phyloP scores from a whole-genome alignment of 2,113 vertebrate species.

The Oplegnathus fasciatus region DNA sequence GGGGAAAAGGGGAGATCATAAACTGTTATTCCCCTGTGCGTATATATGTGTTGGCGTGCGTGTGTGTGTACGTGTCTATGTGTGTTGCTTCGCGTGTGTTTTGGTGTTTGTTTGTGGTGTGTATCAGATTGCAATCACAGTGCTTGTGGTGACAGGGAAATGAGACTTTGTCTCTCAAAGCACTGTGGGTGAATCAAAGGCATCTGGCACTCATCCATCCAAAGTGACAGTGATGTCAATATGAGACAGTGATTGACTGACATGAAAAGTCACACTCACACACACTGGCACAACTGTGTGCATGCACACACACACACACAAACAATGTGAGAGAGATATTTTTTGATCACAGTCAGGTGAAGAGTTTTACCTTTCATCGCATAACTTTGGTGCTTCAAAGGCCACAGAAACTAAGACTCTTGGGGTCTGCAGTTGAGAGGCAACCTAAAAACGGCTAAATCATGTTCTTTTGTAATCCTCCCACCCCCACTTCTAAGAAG shows the following conservation, averaged over 20 bases:
- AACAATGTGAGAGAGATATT: slow-evolving; percentile 49
- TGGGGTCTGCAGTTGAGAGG: slow-evolving; percentile 67
- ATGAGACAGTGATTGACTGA: slow-evolving; percentile 77
- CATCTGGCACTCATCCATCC: slow-evolving; percentile 79
- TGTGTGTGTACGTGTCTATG: slow-evolving; percentile 1
- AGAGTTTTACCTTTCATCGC: slow-evolving; percentile 73
- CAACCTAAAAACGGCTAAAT: slow-evolving; percentile 70
- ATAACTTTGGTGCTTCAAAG: slow-evolving; percentile 74
- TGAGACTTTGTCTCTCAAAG: slow-evolving; percentile 77
- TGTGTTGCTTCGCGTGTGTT: slow-evolving; percentile 25
- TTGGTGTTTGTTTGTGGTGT: slow-evolving; percentile 61
- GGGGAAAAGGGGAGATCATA: slow-evolving; percentile 76
- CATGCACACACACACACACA: slow-evolving; percentile 14
- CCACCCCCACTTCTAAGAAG: slow-evolving; percentile 52
- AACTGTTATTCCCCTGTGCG: slow-evolving; percentile 69
- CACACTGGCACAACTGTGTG: slow-evolving; percentile 5
- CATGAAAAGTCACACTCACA: slow-evolving; percentile 54
- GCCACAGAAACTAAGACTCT: slow-evolving; percentile 60
- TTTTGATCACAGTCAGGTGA: slow-evolving; percentile 68
- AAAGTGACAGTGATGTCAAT: slow-evolving; percentile 76
- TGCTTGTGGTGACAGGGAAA: slow-evolving; percentile 76
- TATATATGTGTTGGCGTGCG: slow-evolving; percentile 45
- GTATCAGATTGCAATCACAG: slow-evolving; percentile 72
- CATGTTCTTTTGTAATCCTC: slow-evolving; percentile 68
- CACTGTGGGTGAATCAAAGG: slow-evolving; percentile 78